Base-by-base conservation (phyloP, 23 tunicate species). In the Ciona savignyi region DNA sequence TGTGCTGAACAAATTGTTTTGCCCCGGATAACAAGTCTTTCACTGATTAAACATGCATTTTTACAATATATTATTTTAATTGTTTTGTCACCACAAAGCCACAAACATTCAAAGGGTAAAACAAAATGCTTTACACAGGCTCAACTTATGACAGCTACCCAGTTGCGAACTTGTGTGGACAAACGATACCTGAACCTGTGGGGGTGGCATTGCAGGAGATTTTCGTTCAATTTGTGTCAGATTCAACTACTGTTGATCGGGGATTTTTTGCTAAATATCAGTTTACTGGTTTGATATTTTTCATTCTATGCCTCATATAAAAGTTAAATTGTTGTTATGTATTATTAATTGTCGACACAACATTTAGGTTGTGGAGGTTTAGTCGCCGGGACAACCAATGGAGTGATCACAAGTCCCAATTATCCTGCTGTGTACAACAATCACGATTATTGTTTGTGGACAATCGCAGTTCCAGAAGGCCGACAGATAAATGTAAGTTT, bases 381-480 rank as follows among this genome's bases (percentile, higher is more conserved):
- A 9, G 65, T 93, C 4, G 65, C 78, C 2, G 98, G 98, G 21
- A 63, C 81, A 32, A 82, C n/a, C n/a, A n/a, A 69, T 51, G 98
- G 98, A 6, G 94, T 81, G 49, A 68, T 93, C 19, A 61, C 88
- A 2, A 81, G 79, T 27, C 95, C 98, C 2, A 93, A 93, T 67
- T 93, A 64, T 49, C 98, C 98, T 4, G 81, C 73, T 22, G 75
- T 68, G 1, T 93, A 93, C 51, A 77, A 87, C 56, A 32, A 82
- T 62, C 69, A 87, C 65, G 98, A 93, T 78, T 86, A 86, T 68
- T 93, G 98, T 51, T 70, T 93, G 81, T 93, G 98, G 98, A 86
- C 93, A 9, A 93, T 93, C 27, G 89, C 70, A 21, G 95, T 81
- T 27, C 65, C 71, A 3, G 73, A 96, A 19, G 95, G 85, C 0